Percentiles rank a stretch among this genome's conserved stretches.
These are phyloP conservation scores for Montipora capitata DNA, from an alignment of 92 coral and sea anemone genomes.

Conservation along the genomic window DNA sequence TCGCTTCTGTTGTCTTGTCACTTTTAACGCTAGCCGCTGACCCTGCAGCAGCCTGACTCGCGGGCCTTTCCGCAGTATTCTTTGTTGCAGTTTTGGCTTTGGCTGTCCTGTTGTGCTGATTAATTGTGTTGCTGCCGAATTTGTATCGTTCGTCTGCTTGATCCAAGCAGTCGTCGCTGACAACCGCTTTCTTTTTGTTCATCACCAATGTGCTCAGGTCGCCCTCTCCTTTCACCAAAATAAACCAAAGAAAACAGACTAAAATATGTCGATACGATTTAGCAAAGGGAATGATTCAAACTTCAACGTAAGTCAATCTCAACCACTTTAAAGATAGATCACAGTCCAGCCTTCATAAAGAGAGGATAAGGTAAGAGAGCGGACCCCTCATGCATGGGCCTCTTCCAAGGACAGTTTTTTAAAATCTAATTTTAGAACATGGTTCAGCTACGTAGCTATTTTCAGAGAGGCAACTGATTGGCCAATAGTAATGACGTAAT, in stretches of 20 bases:
- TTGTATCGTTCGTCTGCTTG: conserved; percentile 48
- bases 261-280: not conserved
- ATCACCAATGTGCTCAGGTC: conserved; percentile 31
- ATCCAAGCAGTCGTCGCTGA: conserved; percentile 38
- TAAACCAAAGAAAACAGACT: not conserved
- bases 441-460: no score
- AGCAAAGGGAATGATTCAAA: no score
- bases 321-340: no score
- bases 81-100: conserved; percentile 16
- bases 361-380: no score
- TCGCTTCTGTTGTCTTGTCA: not conserved
- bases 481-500: no score
- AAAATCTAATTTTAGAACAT: no score
- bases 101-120: not conserved
- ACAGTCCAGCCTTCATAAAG: no score
- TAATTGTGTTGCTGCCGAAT: conserved; percentile 23
- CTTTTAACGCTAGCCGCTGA: conserved; percentile 11
- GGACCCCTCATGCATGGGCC: no score
- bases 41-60: not conserved
- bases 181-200: conserved; percentile 52
- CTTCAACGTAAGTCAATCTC: no score
- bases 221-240: conserved; percentile 5
- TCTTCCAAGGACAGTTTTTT: no score
- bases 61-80: conserved; percentile 19
- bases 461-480: no score